A percentile compares a stretch with the other conserved stretches of the same genome.
Evolutionary conservation across 2,113 vertebrate species (phyloP).

Genomic region (Channa argus): DNA sequence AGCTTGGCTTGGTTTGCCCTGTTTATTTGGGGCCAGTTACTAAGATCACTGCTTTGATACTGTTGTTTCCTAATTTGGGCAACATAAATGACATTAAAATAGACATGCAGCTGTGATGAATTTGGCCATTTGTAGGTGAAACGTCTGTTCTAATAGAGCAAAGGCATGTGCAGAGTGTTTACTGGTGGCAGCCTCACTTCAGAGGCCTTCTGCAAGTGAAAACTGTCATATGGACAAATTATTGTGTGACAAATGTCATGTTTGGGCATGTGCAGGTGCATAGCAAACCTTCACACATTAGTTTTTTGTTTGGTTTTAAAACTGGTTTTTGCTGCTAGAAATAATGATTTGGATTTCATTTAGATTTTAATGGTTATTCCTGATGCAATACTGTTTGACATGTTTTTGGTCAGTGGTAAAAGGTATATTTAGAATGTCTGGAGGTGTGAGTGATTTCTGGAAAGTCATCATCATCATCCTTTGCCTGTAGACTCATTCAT

Average conservation of each 20-base stretch:
- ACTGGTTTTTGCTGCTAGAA: not conserved
- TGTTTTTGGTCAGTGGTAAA: not conserved
- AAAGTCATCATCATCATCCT: conserved; percentile 42
- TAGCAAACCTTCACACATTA: not conserved
- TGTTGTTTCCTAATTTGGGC: conserved; percentile 51
- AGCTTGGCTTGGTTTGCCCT: not conserved
- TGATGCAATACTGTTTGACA: not conserved
- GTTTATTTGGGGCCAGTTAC: conserved; percentile 1
- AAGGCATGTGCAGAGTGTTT: conserved; percentile 16
- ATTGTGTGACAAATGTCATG: not conserved
- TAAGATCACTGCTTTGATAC: not conserved
- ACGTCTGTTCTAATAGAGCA: not conserved
- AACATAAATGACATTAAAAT: not conserved
- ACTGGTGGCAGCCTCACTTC: not conserved
- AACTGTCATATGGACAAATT: conserved; percentile 20
- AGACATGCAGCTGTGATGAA: not conserved
- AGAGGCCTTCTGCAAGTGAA: conserved; percentile 15
- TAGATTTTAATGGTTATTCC: not conserved
- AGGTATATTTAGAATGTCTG: not conserved
- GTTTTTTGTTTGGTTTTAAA: not conserved
- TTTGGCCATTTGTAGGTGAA: not conserved
- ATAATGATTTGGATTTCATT: not conserved
- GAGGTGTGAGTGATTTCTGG: conserved; percentile 31
- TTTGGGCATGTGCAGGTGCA: not conserved
- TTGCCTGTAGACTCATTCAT: conserved; percentile 27